These are phyloP conservation scores for Cydia amplana DNA, from an alignment of 1,140 invertebrate genomes.

Conservation along the genomic window DNA sequence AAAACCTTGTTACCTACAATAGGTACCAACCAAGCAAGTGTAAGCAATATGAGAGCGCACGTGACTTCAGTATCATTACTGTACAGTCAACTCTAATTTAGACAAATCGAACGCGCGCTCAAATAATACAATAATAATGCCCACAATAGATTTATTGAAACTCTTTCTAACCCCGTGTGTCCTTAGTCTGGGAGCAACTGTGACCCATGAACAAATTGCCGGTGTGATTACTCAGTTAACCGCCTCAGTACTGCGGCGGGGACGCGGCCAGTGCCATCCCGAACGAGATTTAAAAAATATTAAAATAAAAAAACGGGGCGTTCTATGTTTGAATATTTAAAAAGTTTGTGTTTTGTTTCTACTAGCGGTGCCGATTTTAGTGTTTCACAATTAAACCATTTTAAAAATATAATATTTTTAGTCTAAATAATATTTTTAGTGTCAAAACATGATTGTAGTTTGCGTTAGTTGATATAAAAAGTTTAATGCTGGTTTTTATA, in stretches of 20 bases:
- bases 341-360: not conserved
- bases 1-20: too few species aligned
- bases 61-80: not conserved
- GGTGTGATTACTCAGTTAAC: constrained; percentile 72
- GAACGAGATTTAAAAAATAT: constrained; percentile 44
- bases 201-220: constrained; percentile 75
- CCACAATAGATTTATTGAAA: constrained; percentile 7
- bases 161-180: constrained; percentile 36
- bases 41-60: not conserved
- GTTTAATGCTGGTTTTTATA: not conserved
- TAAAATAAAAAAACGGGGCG: constrained; percentile 36
- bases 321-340: constrained; percentile 12
- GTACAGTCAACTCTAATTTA: not conserved
- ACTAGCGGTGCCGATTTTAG: not conserved
- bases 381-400: not conserved
- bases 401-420: not conserved
- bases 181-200: constrained; percentile 58
- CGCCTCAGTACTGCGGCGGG: constrained; percentile 64
- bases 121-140: not conserved
- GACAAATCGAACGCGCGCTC: constrained; percentile 2
- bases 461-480: not conserved
- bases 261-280: constrained; percentile 50
- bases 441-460: not conserved
- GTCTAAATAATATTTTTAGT: too few species aligned
- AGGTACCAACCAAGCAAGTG: not conserved